These are phyloP conservation scores for Drosophila infuscata DNA, from an alignment of 2,888 invertebrate genomes.

Conservation along the genomic window DNA sequence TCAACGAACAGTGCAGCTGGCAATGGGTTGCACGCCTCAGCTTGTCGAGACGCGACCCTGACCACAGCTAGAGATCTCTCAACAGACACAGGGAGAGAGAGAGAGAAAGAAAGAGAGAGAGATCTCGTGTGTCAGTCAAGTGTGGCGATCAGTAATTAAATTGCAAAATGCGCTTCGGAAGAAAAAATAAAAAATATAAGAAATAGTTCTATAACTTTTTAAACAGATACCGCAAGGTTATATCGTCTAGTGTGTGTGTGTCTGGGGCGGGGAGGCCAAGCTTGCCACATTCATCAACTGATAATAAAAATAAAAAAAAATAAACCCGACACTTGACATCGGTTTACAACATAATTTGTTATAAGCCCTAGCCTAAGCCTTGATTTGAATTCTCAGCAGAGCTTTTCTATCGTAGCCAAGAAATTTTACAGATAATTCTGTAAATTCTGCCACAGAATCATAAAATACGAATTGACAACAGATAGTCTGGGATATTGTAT, in stretches of 20 bases:
- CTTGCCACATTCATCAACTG: not conserved
- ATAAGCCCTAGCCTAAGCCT: not conserved
- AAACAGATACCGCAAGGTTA: conserved; percentile 1
- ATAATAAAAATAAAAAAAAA: not conserved
- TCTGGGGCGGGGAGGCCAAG: too few species aligned
- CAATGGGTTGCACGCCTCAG: not conserved
- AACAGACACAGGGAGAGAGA: not conserved
- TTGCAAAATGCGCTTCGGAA: conserved; percentile 11
- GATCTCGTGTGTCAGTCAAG: not conserved
- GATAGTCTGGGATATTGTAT: not conserved
- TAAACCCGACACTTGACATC: not conserved
- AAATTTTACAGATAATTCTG: not conserved
- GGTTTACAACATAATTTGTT: not conserved
- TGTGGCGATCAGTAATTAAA: conserved; percentile 6
- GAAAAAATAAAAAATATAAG: not conserved
- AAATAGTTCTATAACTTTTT: not conserved
- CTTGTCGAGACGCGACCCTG: not conserved
- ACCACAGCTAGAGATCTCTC: not conserved
- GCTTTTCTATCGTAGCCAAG: not conserved
- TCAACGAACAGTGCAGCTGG: not conserved
- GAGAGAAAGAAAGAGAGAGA: not conserved
- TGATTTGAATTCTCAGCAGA: not conserved
- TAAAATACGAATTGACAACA: not conserved
- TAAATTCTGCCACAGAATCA: not conserved
- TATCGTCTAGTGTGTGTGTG: too few species aligned